These are phyloP conservation scores for Microcebus lehilahytsara DNA, from an alignment of 2,113 vertebrate species.

Conservation along the genomic window DNA sequence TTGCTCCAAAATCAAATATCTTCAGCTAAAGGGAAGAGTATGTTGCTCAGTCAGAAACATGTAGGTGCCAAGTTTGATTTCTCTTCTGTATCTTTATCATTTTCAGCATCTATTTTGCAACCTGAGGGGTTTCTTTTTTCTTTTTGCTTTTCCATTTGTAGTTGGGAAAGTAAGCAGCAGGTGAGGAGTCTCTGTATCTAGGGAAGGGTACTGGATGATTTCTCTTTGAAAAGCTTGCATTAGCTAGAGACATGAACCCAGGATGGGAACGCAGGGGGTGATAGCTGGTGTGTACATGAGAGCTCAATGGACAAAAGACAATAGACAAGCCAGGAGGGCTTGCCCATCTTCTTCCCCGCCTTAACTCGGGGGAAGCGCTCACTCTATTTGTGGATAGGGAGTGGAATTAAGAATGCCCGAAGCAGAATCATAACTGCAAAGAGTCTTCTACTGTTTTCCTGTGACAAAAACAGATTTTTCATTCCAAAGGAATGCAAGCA, in stretches of 20 bases:
- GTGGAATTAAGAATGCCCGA: background rate
- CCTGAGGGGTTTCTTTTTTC: background rate
- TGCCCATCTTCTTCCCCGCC: background rate
- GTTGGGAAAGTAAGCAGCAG: slow-evolving; percentile 50
- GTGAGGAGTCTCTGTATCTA: slow-evolving; percentile 1
- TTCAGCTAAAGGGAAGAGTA: slow-evolving; percentile 59
- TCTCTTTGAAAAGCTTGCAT: slow-evolving; percentile 17
- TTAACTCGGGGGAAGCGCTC: background rate
- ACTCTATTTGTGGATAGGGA: background rate
- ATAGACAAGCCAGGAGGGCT: background rate
- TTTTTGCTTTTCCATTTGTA: slow-evolving; percentile 30
- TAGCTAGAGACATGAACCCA: background rate
- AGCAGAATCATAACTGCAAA: background rate
- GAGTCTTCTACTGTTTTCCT: background rate
- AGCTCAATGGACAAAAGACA: slow-evolving; percentile 18
- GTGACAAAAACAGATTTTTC: background rate
- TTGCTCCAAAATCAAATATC: slow-evolving; percentile 50
- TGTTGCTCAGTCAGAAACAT: slow-evolving; percentile 62
- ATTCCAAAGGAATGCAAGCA: background rate
- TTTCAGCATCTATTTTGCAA: slow-evolving; percentile 55
- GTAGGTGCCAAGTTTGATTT: slow-evolving; percentile 54
- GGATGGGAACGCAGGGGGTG: background rate
- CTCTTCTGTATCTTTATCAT: slow-evolving; percentile 32
- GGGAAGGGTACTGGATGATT: background rate
- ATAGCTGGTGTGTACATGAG: background rate